Conservation (phyloP, 2,113 vertebrate genomes). For the Ranitomeya variabilis region DNA sequence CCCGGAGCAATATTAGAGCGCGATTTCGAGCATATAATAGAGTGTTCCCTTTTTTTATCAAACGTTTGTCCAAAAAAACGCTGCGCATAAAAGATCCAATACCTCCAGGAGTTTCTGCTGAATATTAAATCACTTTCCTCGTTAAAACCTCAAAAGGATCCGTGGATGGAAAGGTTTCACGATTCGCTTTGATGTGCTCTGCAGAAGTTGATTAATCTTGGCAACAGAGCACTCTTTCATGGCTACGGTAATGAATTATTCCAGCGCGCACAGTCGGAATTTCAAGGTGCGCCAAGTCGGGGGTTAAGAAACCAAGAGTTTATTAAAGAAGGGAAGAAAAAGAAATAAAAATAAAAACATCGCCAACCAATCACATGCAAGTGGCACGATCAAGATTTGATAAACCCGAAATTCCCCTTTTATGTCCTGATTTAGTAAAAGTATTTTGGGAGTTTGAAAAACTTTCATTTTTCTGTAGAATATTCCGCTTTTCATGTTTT, state of each 20-base stretch:
- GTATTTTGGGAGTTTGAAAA: conserved; percentile 1
- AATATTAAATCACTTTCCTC: conserved; percentile 82
- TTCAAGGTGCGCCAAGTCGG: conserved; percentile 74
- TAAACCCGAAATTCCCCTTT: background rate
- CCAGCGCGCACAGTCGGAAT: conserved; percentile 74
- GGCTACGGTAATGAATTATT: conserved; percentile 85
- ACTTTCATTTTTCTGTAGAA: background rate
- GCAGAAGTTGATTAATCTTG: conserved; percentile 81
- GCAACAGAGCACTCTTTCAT: conserved; percentile 78
- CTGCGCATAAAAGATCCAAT: conserved; percentile 80
- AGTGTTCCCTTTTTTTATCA: conserved; percentile 75
- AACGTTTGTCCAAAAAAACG: conserved; percentile 84
- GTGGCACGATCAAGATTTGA: conserved; percentile 2
- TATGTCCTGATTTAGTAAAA: background rate
- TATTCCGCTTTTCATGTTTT: background rate
- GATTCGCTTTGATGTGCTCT: conserved; percentile 80
- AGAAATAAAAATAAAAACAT: conserved; percentile 71
- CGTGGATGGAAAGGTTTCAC: conserved; percentile 76
- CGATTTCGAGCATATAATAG: conserved; percentile 74
- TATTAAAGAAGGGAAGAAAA: conserved; percentile 68
- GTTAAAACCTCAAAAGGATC: conserved; percentile 82
- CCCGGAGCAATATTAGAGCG: conserved; percentile 80
- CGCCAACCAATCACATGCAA: conserved; percentile 65
- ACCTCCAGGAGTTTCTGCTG: conserved; percentile 81
- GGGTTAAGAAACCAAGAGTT: conserved; percentile 69